A percentile compares a stretch with the other conserved stretches of the same genome.
phyloP scores from a whole-genome alignment of 2,888 invertebrate species.

The Gandaritis pyraliata region DNA sequence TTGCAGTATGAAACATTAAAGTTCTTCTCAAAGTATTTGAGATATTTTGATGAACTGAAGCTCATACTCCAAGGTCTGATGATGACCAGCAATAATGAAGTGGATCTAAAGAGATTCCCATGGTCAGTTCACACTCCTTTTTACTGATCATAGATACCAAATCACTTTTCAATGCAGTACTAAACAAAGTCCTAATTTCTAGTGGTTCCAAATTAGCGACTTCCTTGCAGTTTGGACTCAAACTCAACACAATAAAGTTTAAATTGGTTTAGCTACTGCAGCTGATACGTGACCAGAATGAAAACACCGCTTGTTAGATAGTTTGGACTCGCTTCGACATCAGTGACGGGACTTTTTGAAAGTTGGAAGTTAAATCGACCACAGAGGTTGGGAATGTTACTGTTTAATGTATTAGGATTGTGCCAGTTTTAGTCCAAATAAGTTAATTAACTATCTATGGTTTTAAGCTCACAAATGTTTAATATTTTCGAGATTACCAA shows the following conservation, averaged over 20 bases:
- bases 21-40: too few species aligned
- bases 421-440: background rate
- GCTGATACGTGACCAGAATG: conserved; percentile 27
- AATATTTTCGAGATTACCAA: too few species aligned
- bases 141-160: background rate
- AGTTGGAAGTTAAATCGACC: conserved; percentile 31
- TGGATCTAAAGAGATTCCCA: too few species aligned
- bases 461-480: too few species aligned
- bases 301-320: conserved; percentile 18
- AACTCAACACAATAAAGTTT: conserved; percentile 28
- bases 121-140: too few species aligned
- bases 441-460: background rate
- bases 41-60: too few species aligned
- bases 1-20: too few species aligned
- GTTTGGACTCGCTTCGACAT: conserved; percentile 26
- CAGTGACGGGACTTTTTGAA: conserved; percentile 20
- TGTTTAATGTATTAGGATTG: background rate
- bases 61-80: too few species aligned
- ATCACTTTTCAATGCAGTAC: conserved; percentile 14
- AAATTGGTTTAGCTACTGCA: conserved; percentile 32
- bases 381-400: conserved; percentile 21
- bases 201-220: conserved; percentile 13
- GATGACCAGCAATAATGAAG: too few species aligned
- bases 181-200: conserved; percentile 15
- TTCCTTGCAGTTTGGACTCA: conserved; percentile 18